Base-by-base conservation (phyloP, 2,797 vertebrate genomes). In the Propithecus deckenii region DNA sequence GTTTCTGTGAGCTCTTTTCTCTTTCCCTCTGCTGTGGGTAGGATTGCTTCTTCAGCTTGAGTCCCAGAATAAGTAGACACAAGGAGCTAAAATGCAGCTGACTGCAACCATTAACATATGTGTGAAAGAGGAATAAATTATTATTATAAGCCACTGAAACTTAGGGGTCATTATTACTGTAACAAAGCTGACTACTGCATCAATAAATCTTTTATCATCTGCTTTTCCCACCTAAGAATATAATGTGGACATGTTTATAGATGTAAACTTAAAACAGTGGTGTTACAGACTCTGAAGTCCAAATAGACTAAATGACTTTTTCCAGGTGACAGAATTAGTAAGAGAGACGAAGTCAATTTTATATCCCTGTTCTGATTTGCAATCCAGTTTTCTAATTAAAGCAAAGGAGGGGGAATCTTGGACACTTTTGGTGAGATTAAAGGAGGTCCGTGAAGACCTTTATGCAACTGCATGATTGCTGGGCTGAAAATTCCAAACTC, bases 351-450 rank as follows among this genome's bases (percentile, higher is more conserved):
- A 93, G 48, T 69, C 48, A 71, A 76, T 35, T 80, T 92, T 89
- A 76, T 30, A 85, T 52, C 38, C 9, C 25, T 57, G 35, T 69
- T 84, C 48, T 96, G 72, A 78, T 92, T 86, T 74, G 72, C 32
- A 88, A 83, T 63, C 50, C 59, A 35, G 46, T 90, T 94, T 97
- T 95, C 94, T 94, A 94, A 97, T 93, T 91, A 94, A 86, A 86
- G 23, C 23, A 80, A 92, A 86, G 20, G 35, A 92, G 18, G 78
- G 7, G 20, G 35, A 79, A 84, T 89, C 88, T 84, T 89, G 65
- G 32, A 93, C n/a, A 46, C 48, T 94, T 94, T 67, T 9, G 28
- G 59, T 65, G 41, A 86, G 32, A 81, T 87, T 85, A 88, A 0
- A 63, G 67, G 8, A 87, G 8, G n/a, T 32, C 90, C 87, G 74